Evolutionary conservation across 2,888 invertebrate species (phyloP), one percentile per base, ranked within the genome.

Genomic region (Nomada ferruginata): DNA sequence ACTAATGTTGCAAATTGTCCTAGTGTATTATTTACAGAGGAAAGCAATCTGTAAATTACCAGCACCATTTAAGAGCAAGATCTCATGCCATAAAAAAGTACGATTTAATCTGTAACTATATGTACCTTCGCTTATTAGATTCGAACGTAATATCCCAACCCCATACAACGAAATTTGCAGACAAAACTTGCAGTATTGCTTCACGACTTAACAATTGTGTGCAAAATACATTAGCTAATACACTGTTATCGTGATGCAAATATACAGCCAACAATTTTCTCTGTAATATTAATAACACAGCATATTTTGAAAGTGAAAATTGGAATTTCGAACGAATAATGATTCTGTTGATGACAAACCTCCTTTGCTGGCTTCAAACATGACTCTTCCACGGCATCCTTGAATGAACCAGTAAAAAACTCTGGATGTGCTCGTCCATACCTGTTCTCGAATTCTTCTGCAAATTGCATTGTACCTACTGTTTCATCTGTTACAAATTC

Each of bases 71-170:
- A n/a, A 26, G 29, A 5, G 13, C 64, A 55, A 59, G 10, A 11
- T 55, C 4, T 65, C 23, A 70, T 69, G 7, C 63, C 53, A 69
- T 36, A 5, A 64, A 76, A 61, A 52, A 11, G 60, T 9, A 2
- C 52, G 64, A 53, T 60, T 63, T 53, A 20, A 20, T 4, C 13
- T 57, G 20, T 29, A 55, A 66, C 20, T 75, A 26, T 70, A 93
- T 94, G 94, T 93, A 97, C 97, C 96, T 96, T 90, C 96, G 96
- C 93, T 97, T 96, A 94, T 99, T 99, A 87, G 97, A 96, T 85
- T 97, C 97, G 89, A 96, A 96, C 13, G 99, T 98, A 87, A 99
- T 95, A 94, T 99, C 99, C 99, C 99, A 99, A 79, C 99, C 99
- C 96, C 98, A 99, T 2, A 98, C 95, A 63, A 99, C 95, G 94